Evolutionary conservation across 2,113 vertebrate species (phyloP).

Genomic region (Charina bottae): DNA sequence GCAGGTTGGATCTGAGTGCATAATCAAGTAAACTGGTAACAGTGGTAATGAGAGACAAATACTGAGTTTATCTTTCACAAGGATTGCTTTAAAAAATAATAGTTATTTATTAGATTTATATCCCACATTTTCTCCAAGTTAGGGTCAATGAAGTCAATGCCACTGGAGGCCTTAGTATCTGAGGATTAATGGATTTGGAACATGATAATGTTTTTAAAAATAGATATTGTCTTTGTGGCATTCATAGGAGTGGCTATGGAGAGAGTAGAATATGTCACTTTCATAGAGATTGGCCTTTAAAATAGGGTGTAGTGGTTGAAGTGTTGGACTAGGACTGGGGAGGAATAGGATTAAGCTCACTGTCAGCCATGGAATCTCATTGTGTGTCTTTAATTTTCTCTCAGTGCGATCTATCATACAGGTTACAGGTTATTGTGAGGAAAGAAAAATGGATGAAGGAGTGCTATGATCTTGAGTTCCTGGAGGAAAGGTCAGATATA

Average conservation of each 20-base stretch:
- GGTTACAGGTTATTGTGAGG: neutral
- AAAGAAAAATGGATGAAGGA: neutral
- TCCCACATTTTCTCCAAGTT: neutral
- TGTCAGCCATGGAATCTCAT: too few species aligned
- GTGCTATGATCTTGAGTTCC: neutral
- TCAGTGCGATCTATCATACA: neutral
- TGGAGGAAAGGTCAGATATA: neutral
- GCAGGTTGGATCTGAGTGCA: neutral
- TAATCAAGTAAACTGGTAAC: neutral
- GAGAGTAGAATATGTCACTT: too few species aligned
- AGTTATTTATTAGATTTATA: neutral
- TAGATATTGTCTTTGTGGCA: too few species aligned
- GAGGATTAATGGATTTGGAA: neutral
- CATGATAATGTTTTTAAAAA: neutral
- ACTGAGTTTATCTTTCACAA: neutral
- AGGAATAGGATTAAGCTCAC: too few species aligned
- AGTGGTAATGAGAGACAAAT: neutral
- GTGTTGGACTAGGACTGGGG: too few species aligned
- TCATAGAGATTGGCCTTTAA: too few species aligned
- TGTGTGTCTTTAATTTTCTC: neutral
- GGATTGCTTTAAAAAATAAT: neutral
- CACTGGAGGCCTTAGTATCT: neutral
- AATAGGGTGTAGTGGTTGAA: too few species aligned
- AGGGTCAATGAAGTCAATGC: neutral
- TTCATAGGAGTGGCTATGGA: too few species aligned